A percentile compares a stretch with the other conserved stretches of the same genome.
Conservation (phyloP, 2,888 invertebrate species). For the Clistopyga incitator region DNA sequence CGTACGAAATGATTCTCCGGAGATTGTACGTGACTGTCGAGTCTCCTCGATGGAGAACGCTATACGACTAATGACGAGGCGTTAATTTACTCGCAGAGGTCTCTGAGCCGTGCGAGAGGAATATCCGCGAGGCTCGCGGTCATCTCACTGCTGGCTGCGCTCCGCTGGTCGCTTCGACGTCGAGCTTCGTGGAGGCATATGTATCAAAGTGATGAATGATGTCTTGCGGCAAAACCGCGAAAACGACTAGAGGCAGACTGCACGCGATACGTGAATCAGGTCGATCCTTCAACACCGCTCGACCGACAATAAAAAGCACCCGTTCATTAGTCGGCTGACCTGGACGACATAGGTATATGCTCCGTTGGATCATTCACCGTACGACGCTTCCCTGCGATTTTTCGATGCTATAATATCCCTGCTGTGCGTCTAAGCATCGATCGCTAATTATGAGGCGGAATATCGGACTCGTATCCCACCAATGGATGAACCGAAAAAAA, state of each 20-base stretch:
- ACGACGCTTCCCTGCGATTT: slow-evolving; percentile 3
- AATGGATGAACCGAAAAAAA: too few relatives aligned
- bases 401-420: not conserved
- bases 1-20: not conserved
- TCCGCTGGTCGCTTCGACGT: slow-evolving; percentile 63
- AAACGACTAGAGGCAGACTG: slow-evolving; percentile 75
- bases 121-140: slow-evolving; percentile 52
- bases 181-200: slow-evolving; percentile 76
- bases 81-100: slow-evolving; percentile 72
- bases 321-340: slow-evolving; percentile 72
- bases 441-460: not conserved
- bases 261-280: slow-evolving; percentile 79
- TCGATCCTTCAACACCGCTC: slow-evolving; percentile 76
- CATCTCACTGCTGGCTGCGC: slow-evolving; percentile 53
- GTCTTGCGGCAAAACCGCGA: slow-evolving; percentile 74
- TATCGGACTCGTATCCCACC: not conserved
- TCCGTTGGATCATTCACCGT: slow-evolving; percentile 17
- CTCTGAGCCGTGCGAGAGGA: slow-evolving; percentile 64
- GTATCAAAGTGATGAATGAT: slow-evolving; percentile 80
- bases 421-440: not conserved
- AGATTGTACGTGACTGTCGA: not conserved
- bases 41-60: slow-evolving; percentile 25
- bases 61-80: slow-evolving; percentile 71
- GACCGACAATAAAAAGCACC: slow-evolving; percentile 72
- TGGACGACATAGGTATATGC: slow-evolving; percentile 50